Base-by-base conservation (phyloP, 2,888 invertebrate species). In the Agonum fuliginosum region DNA sequence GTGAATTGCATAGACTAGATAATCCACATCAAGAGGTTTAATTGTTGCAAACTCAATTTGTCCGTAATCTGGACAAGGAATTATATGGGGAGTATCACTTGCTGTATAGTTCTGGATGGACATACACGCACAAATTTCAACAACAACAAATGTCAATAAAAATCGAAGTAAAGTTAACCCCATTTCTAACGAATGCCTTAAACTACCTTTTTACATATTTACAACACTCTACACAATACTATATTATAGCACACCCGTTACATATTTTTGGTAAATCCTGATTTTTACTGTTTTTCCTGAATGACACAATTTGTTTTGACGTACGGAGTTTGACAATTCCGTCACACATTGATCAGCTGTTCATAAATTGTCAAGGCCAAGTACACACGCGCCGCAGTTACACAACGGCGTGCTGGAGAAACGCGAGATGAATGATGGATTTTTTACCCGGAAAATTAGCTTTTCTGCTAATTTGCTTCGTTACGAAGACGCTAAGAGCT, bases 51-150 rank as follows among this genome's bases (percentile, higher is more conserved):
- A 82, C 54, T 83, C 82, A 48, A 85, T 80, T 34, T 80, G 77
- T 5, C 80, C 82, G 70, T 83, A 82, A 46, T 82, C 80, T 3
- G 83, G 81, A 78, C 85, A 85, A 10, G 81, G 77, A n/a, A 72
- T 14, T 34, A 71, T 24, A 24, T 54, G 54, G 27, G 34, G 6
- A 62, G 14, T n/a, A 62, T 12, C 58, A 27, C 27, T 58, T 37
- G 78, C 79, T 17, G 78, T 80, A 30, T 78, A 43, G 46, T 81
- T 81, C 12, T 62, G 30, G 8, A 62, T 6, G n/a, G 58, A 62
- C 30, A 30, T 62, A 37, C 43, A 70, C 41, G 30, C 48, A 65
- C 30, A 70, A 58, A 46, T 6, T 48, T 67, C 46, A 12, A 73
- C 48, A 37, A 17, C 17, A 22, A 73, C 37, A 27, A 75, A 75